These are phyloP conservation scores for Spongilla lacustris DNA, from an alignment of 37 sponge, comb jelly and placozoan genomes.

Conservation along the genomic window DNA sequence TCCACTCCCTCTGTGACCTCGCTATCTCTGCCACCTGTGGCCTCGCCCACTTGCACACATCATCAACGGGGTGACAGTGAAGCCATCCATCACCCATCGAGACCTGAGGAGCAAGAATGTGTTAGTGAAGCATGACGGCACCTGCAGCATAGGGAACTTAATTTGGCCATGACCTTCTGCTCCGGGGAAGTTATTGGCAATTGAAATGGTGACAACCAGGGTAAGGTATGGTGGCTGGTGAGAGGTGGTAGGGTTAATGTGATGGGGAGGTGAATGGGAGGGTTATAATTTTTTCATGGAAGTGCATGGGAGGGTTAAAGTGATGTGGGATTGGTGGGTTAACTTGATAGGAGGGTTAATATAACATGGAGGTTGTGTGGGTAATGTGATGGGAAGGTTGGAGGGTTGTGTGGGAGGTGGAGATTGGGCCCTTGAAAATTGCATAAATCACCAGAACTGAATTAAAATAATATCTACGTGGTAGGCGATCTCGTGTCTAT, in stretches of 20 bases:
- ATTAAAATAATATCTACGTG: too few relatives aligned
- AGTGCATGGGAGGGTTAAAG: too few relatives aligned
- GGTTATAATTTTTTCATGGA: too few relatives aligned
- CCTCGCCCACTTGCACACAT: conserved; percentile 69
- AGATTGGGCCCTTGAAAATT: too few relatives aligned
- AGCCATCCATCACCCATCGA: conserved; percentile 80
- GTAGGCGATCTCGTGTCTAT: too few relatives aligned
- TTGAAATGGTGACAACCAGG: not conserved
- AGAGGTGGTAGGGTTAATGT: not conserved
- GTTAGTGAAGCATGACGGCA: conserved; percentile 61
- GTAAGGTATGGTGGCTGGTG: not conserved
- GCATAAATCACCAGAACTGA: too few relatives aligned
- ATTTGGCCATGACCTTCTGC: conserved; percentile 34
- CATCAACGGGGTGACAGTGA: conserved; percentile 7
- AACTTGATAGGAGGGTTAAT: not conserved
- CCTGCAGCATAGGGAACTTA: conserved; percentile 70
- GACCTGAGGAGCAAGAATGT: conserved; percentile 87
- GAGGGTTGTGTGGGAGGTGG: too few relatives aligned
- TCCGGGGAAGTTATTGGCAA: not conserved
- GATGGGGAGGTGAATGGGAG: not conserved
- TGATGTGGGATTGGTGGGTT: too few relatives aligned
- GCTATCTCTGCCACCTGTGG: conserved; percentile 30
- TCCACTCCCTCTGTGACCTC: conserved; percentile 33
- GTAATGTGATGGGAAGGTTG: too few relatives aligned
- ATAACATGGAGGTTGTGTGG: not conserved